Evolutionary conservation across 2,888 invertebrate species (phyloP).

Genomic region (Phengaris arion): DNA sequence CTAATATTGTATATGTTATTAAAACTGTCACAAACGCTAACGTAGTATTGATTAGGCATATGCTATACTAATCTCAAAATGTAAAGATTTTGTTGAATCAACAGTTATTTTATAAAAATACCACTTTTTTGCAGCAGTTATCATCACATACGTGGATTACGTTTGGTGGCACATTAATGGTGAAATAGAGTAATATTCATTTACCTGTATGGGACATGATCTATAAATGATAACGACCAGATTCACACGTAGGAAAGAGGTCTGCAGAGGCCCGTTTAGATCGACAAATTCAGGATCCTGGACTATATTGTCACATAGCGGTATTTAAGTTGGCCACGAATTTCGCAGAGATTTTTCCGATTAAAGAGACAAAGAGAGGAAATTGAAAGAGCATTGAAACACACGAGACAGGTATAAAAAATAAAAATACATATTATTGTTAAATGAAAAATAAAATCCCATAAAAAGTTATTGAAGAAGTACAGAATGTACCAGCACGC

Average conservation of each 20-base stretch:
- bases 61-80: no score
- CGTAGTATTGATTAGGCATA: no score
- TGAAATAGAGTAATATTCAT: not conserved
- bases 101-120: not conserved
- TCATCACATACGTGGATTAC: not conserved
- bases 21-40: no score
- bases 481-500: no score
- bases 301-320: not conserved
- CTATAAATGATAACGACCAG: constrained; percentile 6
- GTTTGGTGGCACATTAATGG: not conserved
- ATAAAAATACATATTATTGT: no score
- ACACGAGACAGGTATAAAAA: no score
- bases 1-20: not conserved
- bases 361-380: not conserved
- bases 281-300: constrained; percentile 1
- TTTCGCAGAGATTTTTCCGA: not conserved
- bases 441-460: no score
- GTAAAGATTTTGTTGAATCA: no score
- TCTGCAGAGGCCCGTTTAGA: not conserved
- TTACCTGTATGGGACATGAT: constrained; percentile 6
- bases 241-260: constrained; percentile 2
- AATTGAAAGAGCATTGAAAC: no score
- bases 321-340: not conserved
- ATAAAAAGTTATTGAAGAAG: no score
- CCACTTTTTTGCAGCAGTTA: not conserved